Evolutionary conservation across 2,113 vertebrate species (phyloP).

Genomic region (Erythrolamprus reginae): DNA sequence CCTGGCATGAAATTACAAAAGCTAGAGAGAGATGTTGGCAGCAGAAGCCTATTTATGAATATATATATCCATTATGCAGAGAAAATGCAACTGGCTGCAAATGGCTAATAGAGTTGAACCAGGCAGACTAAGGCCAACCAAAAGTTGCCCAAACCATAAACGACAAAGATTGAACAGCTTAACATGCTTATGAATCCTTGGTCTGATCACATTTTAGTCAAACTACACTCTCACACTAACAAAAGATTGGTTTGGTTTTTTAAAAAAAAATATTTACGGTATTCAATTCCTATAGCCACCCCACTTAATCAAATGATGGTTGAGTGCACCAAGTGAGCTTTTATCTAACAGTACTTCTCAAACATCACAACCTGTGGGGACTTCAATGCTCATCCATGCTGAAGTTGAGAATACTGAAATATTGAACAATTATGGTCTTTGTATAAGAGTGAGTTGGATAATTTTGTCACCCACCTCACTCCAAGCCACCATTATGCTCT

Average conservation of each 20-base stretch:
- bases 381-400: not conserved
- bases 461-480: not conserved
- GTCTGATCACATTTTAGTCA: not conserved
- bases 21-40: not conserved
- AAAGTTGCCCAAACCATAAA: not conserved
- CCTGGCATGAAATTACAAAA: slow-evolving; percentile 10
- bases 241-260: not conserved
- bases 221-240: not conserved
- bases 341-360: not conserved
- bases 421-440: not conserved
- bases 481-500: not conserved
- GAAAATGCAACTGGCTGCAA: not conserved
- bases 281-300: not conserved
- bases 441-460: not conserved
- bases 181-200: not conserved
- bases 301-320: not conserved
- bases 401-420: not conserved
- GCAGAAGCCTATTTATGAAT: not conserved
- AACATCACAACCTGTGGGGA: not conserved
- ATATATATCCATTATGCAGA: not conserved
- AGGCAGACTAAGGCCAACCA: not conserved
- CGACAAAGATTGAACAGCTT: not conserved
- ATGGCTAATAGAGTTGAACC: not conserved
- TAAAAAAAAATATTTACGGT: not conserved
- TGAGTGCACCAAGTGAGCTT: not conserved